Evolutionary conservation across 2,113 vertebrate species (phyloP), one percentile per base, ranked within the genome.

Genomic region (Haemorhous mexicanus): DNA sequence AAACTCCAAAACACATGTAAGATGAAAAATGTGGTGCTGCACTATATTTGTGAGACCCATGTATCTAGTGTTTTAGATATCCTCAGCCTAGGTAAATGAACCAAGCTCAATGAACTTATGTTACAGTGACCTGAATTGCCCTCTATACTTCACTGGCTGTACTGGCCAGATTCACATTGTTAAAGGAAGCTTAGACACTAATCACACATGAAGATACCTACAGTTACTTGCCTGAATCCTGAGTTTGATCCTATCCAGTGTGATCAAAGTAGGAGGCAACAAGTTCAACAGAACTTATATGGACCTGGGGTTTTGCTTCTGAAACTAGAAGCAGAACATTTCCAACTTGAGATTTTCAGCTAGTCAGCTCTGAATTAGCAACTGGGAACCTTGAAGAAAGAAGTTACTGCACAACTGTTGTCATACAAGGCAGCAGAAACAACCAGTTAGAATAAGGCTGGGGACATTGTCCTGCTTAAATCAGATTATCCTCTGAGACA

Each of bases 111-210:
- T 12, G 41, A 88, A 53, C 41, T 73, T 68, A 66, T 53, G 53
- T 24, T 43, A 68, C 5, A 1, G 77, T 64, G 69, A 91, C 81
- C 69, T 50, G 69, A 93, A 75, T 1, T 75, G 64, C 17, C 52
- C 47, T 64, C 84, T 72, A 3, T 28, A 84, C 44, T 78, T 46
- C 52, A 82, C 56, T 63, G 76, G 59, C 64, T 87, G 52, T 28
- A 67, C 2, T 72, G 44, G 66, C 69, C 62, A 91, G 56, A 82
- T 75, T 78, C 87, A 73, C 49, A 75, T 32, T 4, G 10, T 70
- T 89, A 89, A 91, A 91, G 56, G 56, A 87, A 93, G 87, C 82
- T 95, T 79, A 93, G 41, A 69, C n/a, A 76, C 84, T 85, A 90
- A 93, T 82, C 66, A 83, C 62, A 72, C 26, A 79, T 13, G 74